These are phyloP conservation scores for Lytechinus variegatus DNA, from an alignment of 35 echinoderm and acorn worm species.

Conservation along the genomic window DNA sequence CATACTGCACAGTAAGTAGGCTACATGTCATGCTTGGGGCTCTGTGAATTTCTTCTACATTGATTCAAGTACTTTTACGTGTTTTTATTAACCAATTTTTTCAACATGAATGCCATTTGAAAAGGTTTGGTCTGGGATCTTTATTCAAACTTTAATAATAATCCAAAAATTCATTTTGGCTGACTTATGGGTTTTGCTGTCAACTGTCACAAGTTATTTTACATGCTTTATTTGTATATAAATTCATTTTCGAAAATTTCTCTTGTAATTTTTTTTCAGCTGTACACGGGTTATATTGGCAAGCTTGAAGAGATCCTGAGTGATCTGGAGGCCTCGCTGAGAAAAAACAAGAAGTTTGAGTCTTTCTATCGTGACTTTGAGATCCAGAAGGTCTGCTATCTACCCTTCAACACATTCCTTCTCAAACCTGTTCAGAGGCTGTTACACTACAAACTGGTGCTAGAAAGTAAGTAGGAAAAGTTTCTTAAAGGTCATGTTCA, in stretches of 20 bases:
- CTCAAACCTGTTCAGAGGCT: slow-evolving; percentile 95
- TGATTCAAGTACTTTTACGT: no score
- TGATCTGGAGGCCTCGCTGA: slow-evolving; percentile 71
- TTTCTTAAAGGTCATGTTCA: no score
- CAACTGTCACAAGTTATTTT: background rate
- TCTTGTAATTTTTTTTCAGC: background rate
- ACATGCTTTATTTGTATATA: background rate
- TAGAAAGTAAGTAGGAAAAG: slow-evolving; percentile 77
- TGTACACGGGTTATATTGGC: slow-evolving; percentile 90
- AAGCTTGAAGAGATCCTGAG: slow-evolving; percentile 82
- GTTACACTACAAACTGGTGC: slow-evolving; percentile 88
- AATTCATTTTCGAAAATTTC: no score
- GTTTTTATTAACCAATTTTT: no score
- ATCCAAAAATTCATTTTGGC: no score
- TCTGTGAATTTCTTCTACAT: no score
- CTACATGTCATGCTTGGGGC: no score
- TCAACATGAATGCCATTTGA: no score
- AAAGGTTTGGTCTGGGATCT: no score
- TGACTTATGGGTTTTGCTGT: no score
- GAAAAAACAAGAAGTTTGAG: slow-evolving; percentile 98
- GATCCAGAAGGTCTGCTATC: slow-evolving; percentile 98
- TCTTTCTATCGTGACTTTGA: slow-evolving; percentile 97
- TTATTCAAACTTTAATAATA: no score
- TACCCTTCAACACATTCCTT: slow-evolving; percentile 99
- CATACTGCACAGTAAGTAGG: no score